Evolutionary conservation across 2,888 invertebrate genomes (phyloP).

Genomic region (Catocala nupta): DNA sequence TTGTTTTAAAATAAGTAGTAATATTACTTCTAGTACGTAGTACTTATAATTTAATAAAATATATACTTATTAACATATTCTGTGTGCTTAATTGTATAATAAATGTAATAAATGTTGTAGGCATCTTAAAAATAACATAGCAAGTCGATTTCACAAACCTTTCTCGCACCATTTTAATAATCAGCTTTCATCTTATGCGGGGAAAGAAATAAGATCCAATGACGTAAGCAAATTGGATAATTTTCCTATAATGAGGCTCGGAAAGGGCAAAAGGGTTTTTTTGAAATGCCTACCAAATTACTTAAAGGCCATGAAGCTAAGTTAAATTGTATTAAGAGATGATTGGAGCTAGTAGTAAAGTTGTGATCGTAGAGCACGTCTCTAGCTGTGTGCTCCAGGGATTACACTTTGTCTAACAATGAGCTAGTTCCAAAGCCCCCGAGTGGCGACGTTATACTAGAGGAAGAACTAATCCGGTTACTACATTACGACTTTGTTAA

Average conservation of each 20-base stretch:
- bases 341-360: constrained; percentile 28
- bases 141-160: background rate
- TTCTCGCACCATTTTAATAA: background rate
- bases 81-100: background rate
- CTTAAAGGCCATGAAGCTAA: constrained; percentile 19
- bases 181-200: constrained; percentile 9
- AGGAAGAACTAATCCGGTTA: constrained; percentile 42
- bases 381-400: constrained; percentile 28
- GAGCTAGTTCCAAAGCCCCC: constrained; percentile 40
- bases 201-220: constrained; percentile 22
- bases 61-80: background rate
- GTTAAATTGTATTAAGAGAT: constrained; percentile 29
- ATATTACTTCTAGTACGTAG: too few relatives aligned
- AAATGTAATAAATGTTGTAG: too few relatives aligned
- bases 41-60: too few relatives aligned
- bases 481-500: constrained; percentile 38
- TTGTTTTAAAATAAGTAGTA: too few relatives aligned
- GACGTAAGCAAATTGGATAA: constrained; percentile 42
- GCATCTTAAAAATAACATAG: background rate
- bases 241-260: constrained; percentile 29
- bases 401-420: constrained; percentile 49
- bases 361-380: constrained; percentile 21
- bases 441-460: constrained; percentile 27
- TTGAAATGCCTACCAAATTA: constrained; percentile 26
- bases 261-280: constrained; percentile 31